Percentiles rank a stretch among this genome's conserved stretches.
These are phyloP conservation scores for Zaprionus vittiger DNA, from an alignment of 1,140 invertebrate genomes.

Conservation along the genomic window DNA sequence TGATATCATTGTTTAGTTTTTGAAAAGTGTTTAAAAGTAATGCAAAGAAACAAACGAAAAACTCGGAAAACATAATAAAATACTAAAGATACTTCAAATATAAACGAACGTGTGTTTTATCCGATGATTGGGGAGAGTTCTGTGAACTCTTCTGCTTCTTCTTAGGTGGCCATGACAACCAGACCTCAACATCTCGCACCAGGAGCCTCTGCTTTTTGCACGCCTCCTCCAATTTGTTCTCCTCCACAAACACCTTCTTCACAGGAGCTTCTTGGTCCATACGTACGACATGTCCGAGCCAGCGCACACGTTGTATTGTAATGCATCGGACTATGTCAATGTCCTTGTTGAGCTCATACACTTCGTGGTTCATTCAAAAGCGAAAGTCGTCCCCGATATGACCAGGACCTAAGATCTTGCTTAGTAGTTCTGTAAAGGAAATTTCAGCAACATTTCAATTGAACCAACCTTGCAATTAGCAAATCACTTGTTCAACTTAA, in stretches of 20 bases:
- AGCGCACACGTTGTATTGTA: too few species aligned
- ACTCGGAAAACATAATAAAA: slow-evolving; percentile 32
- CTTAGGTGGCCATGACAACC: neutral
- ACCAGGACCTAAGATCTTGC: too few species aligned
- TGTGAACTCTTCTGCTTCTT: neutral
- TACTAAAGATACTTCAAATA: slow-evolving; percentile 30
- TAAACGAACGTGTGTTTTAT: neutral
- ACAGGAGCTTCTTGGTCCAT: too few species aligned
- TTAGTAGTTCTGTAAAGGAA: neutral
- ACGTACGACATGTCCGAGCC: too few species aligned
- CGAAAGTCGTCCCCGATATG: too few species aligned
- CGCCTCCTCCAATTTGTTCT: too few species aligned
- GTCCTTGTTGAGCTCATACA: too few species aligned
- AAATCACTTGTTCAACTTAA: slow-evolving; percentile 18
- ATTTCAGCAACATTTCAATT: neutral
- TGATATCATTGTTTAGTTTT: slow-evolving; percentile 72
- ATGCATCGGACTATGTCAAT: too few species aligned
- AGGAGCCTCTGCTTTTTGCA: too few species aligned
- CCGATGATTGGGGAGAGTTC: neutral
- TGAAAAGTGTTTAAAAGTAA: slow-evolving; percentile 61
- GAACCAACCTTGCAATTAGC: slow-evolving; percentile 16
- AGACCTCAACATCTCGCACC: too few species aligned
- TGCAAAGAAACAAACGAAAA: slow-evolving; percentile 34
- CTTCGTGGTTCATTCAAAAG: too few species aligned
- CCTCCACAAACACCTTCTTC: too few species aligned